Conservation (phyloP, 2,888 invertebrate species). For the Steinernema hermaphroditum region DNA sequence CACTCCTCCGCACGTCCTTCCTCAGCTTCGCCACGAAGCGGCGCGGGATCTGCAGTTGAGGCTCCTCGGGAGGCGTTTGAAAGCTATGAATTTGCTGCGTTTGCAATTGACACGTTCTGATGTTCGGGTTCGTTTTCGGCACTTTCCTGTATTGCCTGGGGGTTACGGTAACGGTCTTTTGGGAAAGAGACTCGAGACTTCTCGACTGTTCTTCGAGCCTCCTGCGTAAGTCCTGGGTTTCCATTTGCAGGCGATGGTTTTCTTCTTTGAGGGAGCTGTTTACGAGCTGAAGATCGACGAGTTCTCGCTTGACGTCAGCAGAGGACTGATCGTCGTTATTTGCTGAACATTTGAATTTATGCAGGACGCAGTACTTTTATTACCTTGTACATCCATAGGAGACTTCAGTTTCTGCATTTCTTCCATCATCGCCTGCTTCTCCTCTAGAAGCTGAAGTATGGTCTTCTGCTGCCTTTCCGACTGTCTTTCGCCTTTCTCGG, state of each 20-base stretch:
- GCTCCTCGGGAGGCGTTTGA: background rate
- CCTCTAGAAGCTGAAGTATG: background rate
- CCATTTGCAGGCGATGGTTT: background rate
- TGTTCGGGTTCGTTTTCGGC: constrained; percentile 14
- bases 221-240: background rate
- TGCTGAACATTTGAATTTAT: too few species aligned
- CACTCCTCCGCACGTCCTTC: background rate
- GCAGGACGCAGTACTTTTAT: background rate
- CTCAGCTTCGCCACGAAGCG: background rate
- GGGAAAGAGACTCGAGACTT: background rate
- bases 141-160: background rate
- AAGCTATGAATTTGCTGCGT: too few species aligned
- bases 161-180: background rate
- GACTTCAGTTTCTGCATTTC: background rate
- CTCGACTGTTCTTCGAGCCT: background rate
- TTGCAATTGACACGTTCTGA: background rate
- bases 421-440: background rate
- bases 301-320: background rate
- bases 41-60: background rate
- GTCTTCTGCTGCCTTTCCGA: background rate
- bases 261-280: background rate
- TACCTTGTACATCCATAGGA: background rate
- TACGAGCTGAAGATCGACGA: background rate
- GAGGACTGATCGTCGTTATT: too few species aligned
- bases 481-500: background rate